Evolutionary conservation across 2,113 vertebrate species (phyloP).

Genomic region (Tachycineta bicolor): DNA sequence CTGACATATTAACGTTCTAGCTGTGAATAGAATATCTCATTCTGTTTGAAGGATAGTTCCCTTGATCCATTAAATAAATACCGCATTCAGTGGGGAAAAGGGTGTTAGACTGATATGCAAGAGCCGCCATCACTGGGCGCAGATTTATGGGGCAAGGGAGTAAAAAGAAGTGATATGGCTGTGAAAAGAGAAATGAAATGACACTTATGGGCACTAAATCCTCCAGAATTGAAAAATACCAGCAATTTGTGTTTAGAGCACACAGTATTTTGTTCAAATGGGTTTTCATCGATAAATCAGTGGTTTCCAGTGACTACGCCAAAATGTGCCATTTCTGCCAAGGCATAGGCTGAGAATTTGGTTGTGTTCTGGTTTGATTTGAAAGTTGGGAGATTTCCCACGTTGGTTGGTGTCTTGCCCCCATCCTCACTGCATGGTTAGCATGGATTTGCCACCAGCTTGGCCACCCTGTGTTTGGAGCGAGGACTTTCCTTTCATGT

Average conservation of each 20-base stretch:
- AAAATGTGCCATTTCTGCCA: neutral
- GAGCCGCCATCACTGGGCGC: conserved; percentile 1
- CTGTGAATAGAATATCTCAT: conserved; percentile 74
- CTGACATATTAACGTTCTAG: conserved; percentile 80
- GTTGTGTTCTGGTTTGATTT: neutral
- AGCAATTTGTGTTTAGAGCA: conserved; percentile 62
- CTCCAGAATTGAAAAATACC: conserved; percentile 49
- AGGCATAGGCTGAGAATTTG: neutral
- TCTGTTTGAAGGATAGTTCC: conserved; percentile 76
- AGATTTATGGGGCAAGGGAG: conserved; percentile 74
- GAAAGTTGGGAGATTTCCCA: neutral
- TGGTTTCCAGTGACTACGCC: neutral
- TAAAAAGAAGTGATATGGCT: conserved; percentile 72
- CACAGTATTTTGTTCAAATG: neutral
- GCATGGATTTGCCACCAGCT: neutral
- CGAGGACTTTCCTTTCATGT: rapidly evolving
- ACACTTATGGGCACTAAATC: conserved; percentile 61
- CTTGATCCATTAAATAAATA: conserved; percentile 80
- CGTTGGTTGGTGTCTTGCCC: neutral
- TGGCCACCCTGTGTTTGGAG: no score
- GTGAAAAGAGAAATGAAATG: conserved; percentile 71
- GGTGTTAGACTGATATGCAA: conserved; percentile 61
- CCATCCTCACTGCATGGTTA: no score
- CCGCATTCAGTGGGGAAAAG: conserved; percentile 37
- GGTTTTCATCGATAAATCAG: neutral